Evolutionary conservation across 1,140 invertebrate species (phyloP), one percentile per base, ranked within the genome.

Genomic region (Drosophila dunni): DNA sequence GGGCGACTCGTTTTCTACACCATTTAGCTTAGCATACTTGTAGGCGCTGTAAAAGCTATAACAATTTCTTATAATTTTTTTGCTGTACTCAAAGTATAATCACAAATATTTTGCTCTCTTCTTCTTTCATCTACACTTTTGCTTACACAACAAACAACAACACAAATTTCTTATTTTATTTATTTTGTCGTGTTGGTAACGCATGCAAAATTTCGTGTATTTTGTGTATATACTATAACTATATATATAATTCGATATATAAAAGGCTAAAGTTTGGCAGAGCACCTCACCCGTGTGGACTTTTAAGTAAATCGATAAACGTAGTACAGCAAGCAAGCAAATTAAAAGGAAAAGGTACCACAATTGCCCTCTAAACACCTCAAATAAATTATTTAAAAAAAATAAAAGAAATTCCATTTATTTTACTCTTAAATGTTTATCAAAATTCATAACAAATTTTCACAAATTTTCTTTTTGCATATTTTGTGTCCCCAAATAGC

Each of bases 251-350:
- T 29, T 29, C 75, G 83, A 78, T 56, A 64, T 69, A 78, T 29
- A 29, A 29, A 85, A 91, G 89, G 85, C 81, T 78, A 75, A 89
- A 85, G 74, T 91, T 80, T 91, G 89, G 89, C 89, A 91, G 73
- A 91, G 90, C 77, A 86, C 89, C 68, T 78, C 89, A 77, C 89
- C 89, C 69, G 84, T 86, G 69, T 91, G 89, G 89, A 91, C 89
- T 74, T 91, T 91, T 86, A 89, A 91, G 71, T 91, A 91, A 80
- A 54, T 10, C 13, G 46, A 51, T 29, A 78, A 42, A 38, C 44
- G 34, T 38, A 51, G 9, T 24, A 60, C 42, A 64, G 29, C 46
- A 62, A 51, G 17, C 54, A 65, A 67, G 51, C 34, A 45, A 45
- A 34, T 24, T 24, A 60, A 33, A 54, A 58, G 60, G 24, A 61